Evolutionary conservation across 2,888 invertebrate genomes (phyloP).

Genomic region (Folsomia candida): DNA sequence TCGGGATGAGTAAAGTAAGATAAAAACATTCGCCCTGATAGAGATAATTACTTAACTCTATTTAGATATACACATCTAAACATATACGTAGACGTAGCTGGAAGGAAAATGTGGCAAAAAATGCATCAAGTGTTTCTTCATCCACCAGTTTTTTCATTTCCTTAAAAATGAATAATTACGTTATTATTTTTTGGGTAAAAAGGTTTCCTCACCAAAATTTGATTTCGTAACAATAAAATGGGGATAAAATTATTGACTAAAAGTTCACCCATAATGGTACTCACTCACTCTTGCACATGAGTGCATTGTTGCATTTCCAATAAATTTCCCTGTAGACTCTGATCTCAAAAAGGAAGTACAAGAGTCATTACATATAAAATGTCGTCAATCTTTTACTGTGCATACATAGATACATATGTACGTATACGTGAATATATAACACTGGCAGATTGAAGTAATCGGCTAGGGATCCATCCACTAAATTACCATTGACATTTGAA

Average conservation of each 20-base stretch:
- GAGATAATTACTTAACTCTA: conserved; percentile 17
- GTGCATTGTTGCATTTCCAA: neutral
- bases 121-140: neutral
- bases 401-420: too few species aligned
- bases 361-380: neutral
- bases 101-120: neutral
- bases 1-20: conserved; percentile 1
- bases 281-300: too few species aligned
- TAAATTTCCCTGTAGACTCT: neutral
- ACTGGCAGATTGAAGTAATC: neutral
- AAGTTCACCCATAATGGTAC: neutral
- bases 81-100: neutral
- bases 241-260: neutral
- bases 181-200: neutral
- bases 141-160: too few species aligned
- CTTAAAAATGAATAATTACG: too few species aligned
- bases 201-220: neutral
- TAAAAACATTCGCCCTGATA: conserved; percentile 1
- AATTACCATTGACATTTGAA: conserved; percentile 7
- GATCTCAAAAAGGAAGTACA: neutral
- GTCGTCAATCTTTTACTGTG: too few species aligned
- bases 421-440: too few species aligned
- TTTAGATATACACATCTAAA: conserved; percentile 9
- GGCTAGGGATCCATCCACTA: neutral
- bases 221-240: conserved; percentile 4